These are phyloP conservation scores for Vollenhovia emeryi DNA, from an alignment of 1,140 invertebrate genomes.

Conservation along the genomic window DNA sequence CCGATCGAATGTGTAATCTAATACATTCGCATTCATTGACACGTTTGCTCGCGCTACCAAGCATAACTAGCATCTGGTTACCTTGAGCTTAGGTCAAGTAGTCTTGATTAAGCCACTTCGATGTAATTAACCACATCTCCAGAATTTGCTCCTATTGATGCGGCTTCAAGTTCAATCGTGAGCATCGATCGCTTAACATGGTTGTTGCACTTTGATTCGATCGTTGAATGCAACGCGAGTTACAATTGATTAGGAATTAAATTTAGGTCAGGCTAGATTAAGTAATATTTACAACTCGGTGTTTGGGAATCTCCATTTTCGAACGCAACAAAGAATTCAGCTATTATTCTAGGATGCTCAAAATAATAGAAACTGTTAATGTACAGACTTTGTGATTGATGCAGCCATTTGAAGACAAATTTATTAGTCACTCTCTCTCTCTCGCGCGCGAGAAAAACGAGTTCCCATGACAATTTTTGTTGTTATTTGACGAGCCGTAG, in stretches of 20 bases:
- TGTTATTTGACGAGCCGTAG: background rate
- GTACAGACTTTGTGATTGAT: background rate
- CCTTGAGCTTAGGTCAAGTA: conserved; percentile 69
- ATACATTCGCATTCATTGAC: conserved; percentile 60
- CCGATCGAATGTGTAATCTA: conserved; percentile 55
- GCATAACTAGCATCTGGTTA: conserved; percentile 63
- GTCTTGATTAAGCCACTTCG: conserved; percentile 72
- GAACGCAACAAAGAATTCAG: background rate
- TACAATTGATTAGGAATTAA: conserved; percentile 40
- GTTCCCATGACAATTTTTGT: background rate
- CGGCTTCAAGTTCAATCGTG: conserved; percentile 31
- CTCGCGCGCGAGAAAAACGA: background rate
- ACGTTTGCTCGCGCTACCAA: conserved; percentile 53
- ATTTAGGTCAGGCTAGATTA: background rate
- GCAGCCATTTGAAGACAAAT: background rate
- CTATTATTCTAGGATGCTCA: background rate
- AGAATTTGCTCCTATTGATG: conserved; percentile 66
- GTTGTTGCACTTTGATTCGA: conserved; percentile 11
- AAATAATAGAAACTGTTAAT: background rate
- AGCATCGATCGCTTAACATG: conserved; percentile 33
- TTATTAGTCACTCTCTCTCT: background rate
- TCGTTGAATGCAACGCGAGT: background rate
- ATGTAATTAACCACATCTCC: conserved; percentile 72
- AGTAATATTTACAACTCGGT: background rate
- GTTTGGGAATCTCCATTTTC: background rate